phyloP scores from a whole-genome alignment of 2,888 invertebrate genomes.

The Daptonema setosum region DNA sequence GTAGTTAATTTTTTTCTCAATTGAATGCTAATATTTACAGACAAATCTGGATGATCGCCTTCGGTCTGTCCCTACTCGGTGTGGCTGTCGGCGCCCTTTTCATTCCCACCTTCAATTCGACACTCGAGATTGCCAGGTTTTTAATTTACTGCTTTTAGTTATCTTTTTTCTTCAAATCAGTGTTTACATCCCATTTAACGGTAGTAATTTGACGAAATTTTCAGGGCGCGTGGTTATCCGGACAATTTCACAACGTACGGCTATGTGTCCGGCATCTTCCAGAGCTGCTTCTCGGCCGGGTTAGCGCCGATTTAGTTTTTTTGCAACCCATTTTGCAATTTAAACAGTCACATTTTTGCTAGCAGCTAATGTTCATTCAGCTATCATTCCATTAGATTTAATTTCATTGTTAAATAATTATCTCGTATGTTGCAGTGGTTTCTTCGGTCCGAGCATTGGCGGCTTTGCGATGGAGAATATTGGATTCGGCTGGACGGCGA shows the following conservation, averaged over 20 bases:
- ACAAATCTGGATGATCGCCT: constrained; percentile 43
- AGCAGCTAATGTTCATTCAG: too few relatives aligned
- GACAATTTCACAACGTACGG: constrained; percentile 71
- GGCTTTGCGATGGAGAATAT: constrained; percentile 20
- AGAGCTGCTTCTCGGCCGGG: constrained; percentile 66
- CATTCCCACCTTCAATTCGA: constrained; percentile 64
- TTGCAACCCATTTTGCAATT: background rate
- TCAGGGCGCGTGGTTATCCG: constrained; percentile 38
- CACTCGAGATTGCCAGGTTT: constrained; percentile 54
- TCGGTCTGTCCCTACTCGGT: constrained; percentile 49
- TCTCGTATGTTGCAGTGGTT: constrained; percentile 15
- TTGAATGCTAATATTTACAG: too few relatives aligned
- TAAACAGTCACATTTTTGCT: too few relatives aligned
- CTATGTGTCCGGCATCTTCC: constrained; percentile 68
- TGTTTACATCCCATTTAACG: background rate
- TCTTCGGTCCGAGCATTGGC: constrained; percentile 25
- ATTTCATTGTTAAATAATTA: too few relatives aligned
- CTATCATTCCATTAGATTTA: too few relatives aligned
- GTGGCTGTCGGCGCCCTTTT: constrained; percentile 60
- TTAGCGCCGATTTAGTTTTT: constrained; percentile 11
- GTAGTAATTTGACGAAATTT: constrained; percentile 7
- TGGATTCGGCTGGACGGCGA: constrained; percentile 28
- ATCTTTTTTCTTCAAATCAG: background rate
- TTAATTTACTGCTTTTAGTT: background rate
- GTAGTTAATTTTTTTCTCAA: too few relatives aligned